Evolutionary conservation across 2,888 invertebrate genomes (phyloP).

Genomic region (Cephus rjabovi): DNA sequence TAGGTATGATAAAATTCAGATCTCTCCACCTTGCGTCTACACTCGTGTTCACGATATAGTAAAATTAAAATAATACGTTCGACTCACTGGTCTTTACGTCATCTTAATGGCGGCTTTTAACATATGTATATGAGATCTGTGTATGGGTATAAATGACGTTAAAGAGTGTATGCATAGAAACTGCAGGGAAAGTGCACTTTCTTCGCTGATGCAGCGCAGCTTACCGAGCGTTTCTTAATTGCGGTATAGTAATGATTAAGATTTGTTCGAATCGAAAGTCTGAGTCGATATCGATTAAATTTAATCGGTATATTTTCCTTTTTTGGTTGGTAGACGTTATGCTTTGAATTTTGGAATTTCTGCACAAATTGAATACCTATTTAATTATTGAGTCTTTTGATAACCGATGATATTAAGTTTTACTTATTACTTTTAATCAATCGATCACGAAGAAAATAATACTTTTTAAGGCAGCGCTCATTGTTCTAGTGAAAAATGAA

Average conservation of each 20-base stretch:
- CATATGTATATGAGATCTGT: not conserved
- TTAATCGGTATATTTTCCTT: not conserved
- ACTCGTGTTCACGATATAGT: not conserved
- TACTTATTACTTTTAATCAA: not conserved
- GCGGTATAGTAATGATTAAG: conserved; percentile 40
- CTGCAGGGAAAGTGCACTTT: conserved; percentile 19
- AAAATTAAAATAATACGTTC: not conserved
- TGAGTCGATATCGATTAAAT: not conserved
- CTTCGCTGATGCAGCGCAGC: not conserved
- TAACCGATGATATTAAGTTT: not conserved
- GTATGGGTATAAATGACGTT: conserved; percentile 16
- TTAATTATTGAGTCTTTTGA: not conserved
- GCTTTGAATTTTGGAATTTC: not conserved
- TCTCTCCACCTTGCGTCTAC: not conserved
- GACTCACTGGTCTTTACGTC: not conserved
- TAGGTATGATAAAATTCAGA: not conserved
- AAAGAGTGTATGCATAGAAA: conserved; percentile 38
- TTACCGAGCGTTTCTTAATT: conserved; percentile 40
- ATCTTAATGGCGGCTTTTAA: not conserved
- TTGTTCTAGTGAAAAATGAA: not conserved
- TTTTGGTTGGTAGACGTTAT: no score
- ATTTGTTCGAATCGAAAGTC: conserved; percentile 39
- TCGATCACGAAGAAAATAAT: not conserved
- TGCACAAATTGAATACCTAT: not conserved
- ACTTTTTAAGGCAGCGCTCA: not conserved